Evolutionary conservation across 2,888 invertebrate genomes (phyloP).

Genomic region (Leucania comma): DNA sequence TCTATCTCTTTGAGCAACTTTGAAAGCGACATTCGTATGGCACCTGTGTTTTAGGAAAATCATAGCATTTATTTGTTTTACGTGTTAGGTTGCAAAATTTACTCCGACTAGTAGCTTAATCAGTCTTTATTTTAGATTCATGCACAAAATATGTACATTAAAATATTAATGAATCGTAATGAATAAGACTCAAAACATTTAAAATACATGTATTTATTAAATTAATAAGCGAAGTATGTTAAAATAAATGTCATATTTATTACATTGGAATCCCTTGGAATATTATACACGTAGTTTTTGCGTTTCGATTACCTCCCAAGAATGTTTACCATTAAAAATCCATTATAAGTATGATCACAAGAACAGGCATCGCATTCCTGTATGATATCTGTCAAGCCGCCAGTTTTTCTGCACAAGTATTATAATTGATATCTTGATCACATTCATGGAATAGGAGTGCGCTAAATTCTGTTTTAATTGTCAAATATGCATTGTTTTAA

Average conservation of each 20-base stretch:
- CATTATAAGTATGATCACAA: conserved; percentile 56
- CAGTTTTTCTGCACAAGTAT: conserved; percentile 51
- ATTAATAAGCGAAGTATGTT: conserved; percentile 11
- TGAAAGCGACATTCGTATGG: conserved; percentile 46
- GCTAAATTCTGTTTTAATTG: conserved; percentile 32
- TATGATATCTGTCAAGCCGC: conserved; percentile 52
- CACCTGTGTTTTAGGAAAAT: conserved; percentile 46
- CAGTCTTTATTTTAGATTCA: neutral
- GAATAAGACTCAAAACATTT: neutral
- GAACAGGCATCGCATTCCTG: conserved; percentile 54
- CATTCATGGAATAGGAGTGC: conserved; percentile 45
- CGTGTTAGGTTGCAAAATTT: neutral
- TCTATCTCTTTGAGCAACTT: conserved; percentile 57
- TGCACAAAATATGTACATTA: neutral
- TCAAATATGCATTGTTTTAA: conserved; percentile 21
- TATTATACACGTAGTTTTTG: conserved; percentile 51
- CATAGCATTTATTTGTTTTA: conserved; percentile 44
- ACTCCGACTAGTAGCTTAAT: neutral
- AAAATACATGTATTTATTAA: conserved; percentile 1
- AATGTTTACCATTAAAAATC: conserved; percentile 63
- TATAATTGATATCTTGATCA: conserved; percentile 60
- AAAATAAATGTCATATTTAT: conserved; percentile 47
- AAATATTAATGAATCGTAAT: neutral
- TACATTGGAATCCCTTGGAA: conserved; percentile 41
- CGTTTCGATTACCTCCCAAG: conserved; percentile 57